These are phyloP conservation scores for Drosophila mimica DNA, from an alignment of 2,888 invertebrate genomes.

Conservation along the genomic window DNA sequence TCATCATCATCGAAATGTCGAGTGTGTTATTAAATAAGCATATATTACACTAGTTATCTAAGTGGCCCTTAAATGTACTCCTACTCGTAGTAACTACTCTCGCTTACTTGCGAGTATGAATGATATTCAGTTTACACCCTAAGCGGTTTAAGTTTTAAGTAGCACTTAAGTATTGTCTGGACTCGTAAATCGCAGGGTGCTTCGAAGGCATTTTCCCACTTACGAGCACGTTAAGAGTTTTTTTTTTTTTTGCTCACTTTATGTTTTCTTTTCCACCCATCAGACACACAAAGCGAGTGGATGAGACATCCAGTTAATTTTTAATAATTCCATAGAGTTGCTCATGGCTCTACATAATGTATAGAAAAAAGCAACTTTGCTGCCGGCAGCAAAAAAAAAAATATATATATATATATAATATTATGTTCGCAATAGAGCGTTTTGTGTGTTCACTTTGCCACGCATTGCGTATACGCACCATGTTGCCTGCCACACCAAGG, in stretches of 20 bases:
- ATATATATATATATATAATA: background rate
- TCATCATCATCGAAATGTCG: slow-evolving; percentile 82
- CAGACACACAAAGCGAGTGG: background rate
- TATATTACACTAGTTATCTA: slow-evolving; percentile 53
- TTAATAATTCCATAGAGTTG: slow-evolving; percentile 44
- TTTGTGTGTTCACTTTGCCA: slow-evolving; percentile 50
- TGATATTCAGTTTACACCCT: slow-evolving; percentile 60
- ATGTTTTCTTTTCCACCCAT: slow-evolving; percentile 12
- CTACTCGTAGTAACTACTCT: slow-evolving; percentile 5
- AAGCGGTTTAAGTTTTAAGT: slow-evolving; percentile 79
- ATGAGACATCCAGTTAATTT: slow-evolving; percentile 12
- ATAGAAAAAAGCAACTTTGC: slow-evolving; percentile 6
- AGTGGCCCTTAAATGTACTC: slow-evolving; percentile 44
- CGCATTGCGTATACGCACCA: slow-evolving; percentile 64
- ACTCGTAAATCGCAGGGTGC: slow-evolving; percentile 71
- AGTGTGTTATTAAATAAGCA: slow-evolving; percentile 60
- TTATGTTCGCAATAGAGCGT: slow-evolving; percentile 44
- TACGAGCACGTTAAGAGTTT: slow-evolving; percentile 55
- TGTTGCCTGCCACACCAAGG: background rate
- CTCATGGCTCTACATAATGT: slow-evolving; percentile 18
- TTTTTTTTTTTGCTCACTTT: slow-evolving; percentile 17
- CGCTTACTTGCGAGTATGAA: slow-evolving; percentile 36
- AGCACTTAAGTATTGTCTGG: slow-evolving; percentile 77
- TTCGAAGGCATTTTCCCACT: slow-evolving; percentile 59
- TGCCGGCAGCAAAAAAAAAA: slow-evolving; percentile 7